These are phyloP conservation scores for Watsonalla cultraria DNA, from an alignment of 2,888 invertebrate species.

Conservation along the genomic window DNA sequence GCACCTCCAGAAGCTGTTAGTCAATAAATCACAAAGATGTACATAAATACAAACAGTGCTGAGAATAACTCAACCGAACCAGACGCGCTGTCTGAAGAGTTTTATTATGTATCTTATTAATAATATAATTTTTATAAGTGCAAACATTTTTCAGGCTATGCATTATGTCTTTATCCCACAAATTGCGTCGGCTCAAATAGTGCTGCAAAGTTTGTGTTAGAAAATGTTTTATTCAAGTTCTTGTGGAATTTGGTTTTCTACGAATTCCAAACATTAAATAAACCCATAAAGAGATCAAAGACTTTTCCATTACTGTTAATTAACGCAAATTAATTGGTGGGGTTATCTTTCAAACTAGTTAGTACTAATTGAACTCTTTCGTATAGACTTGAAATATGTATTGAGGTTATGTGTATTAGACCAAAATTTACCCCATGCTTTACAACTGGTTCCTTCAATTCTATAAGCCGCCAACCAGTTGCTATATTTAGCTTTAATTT, in stretches of 20 bases:
- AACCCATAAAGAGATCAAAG: not conserved
- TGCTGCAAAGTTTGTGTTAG: too few relatives aligned
- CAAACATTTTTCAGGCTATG: slow-evolving; percentile 14
- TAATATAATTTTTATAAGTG: slow-evolving; percentile 9
- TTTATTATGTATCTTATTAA: slow-evolving; percentile 32
- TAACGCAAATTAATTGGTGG: not conserved
- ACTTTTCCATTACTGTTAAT: not conserved
- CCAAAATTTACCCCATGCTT: not conserved
- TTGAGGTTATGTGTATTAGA: not conserved
- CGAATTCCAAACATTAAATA: not conserved
- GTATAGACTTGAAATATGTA: not conserved
- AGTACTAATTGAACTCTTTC: too few relatives aligned
- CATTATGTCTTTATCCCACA: not conserved
- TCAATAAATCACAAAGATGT: slow-evolving; percentile 30
- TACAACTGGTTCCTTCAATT: not conserved
- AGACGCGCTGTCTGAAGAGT: slow-evolving; percentile 56
- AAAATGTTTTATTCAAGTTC: not conserved
- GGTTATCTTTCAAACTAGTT: too few relatives aligned
- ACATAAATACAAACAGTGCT: slow-evolving; percentile 27
- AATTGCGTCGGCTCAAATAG: not conserved
- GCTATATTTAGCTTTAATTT: slow-evolving; percentile 19
- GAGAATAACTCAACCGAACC: slow-evolving; percentile 34
- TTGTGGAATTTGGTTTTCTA: not conserved
- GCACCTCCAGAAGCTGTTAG: slow-evolving; percentile 9
- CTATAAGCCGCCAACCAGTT: slow-evolving; percentile 8